Percentiles rank a stretch among this genome's conserved stretches.
Evolutionary conservation across 64 coral and sea anemone genomes (phyloP).

Genomic region (Stichodactyla mertensii): DNA sequence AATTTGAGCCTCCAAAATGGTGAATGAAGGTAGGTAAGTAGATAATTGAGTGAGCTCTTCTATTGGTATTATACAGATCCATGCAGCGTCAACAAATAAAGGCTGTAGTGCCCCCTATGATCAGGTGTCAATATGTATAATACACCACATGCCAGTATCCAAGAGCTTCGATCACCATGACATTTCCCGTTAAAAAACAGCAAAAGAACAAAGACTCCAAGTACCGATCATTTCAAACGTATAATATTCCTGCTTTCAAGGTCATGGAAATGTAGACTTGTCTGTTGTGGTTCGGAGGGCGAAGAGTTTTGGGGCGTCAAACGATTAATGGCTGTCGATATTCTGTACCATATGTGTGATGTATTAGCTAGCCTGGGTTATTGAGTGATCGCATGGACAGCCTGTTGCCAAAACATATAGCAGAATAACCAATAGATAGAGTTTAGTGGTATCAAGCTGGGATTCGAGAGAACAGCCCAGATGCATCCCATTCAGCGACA

Average conservation of each 20-base stretch:
- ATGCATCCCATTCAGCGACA: conserved; percentile 54
- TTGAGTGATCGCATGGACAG: conserved; percentile 26
- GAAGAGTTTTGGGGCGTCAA: background rate
- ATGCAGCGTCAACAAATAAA: conserved; percentile 44
- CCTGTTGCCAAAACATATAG: conserved; percentile 23
- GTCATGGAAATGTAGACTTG: background rate
- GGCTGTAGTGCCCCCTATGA: conserved; percentile 50
- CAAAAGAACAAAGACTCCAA: conserved; percentile 56
- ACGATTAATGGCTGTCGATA: background rate
- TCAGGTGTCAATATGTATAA: conserved; percentile 54
- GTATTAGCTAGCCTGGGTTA: conserved; percentile 19
- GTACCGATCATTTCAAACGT: conserved; percentile 35
- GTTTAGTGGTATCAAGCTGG: conserved; percentile 60
- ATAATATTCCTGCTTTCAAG: conserved; percentile 3
- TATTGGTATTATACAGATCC: conserved; percentile 10
- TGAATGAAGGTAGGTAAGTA: conserved; percentile 1
- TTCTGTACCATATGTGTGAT: background rate
- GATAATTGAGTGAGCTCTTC: conserved; percentile 16
- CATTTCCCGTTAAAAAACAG: conserved; percentile 51
- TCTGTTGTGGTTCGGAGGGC: background rate
- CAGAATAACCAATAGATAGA: conserved; percentile 26
- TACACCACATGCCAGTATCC: conserved; percentile 54
- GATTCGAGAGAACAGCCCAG: conserved; percentile 58
- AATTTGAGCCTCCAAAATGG: conserved; percentile 7
- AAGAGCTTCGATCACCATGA: conserved; percentile 44